Evolutionary conservation across 1,140 invertebrate genomes (phyloP).

Genomic region (Conus betulinus): DNA sequence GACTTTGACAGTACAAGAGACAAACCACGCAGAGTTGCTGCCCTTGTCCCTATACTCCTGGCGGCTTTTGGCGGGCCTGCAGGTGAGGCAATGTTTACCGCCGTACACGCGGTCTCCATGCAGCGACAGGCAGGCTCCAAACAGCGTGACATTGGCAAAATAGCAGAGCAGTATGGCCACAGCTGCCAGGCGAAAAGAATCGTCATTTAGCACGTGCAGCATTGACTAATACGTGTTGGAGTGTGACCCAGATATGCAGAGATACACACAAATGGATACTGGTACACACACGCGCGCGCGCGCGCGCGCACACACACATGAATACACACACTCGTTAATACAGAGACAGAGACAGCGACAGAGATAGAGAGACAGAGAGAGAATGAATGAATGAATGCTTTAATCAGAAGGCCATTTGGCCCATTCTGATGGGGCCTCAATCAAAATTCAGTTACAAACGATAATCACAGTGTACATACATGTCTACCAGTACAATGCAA

Average conservation of each 20-base stretch:
- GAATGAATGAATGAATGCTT: too few relatives aligned
- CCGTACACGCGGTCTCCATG: conserved; percentile 87
- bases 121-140: conserved; percentile 92
- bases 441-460: too few relatives aligned
- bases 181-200: conserved; percentile 83
- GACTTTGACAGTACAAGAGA: neutral
- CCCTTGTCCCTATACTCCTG: conserved; percentile 28
- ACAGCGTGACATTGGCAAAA: conserved; percentile 95
- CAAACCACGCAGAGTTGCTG: neutral
- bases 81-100: conserved; percentile 81
- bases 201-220: too few relatives aligned
- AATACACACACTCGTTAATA: neutral
- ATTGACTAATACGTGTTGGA: too few relatives aligned
- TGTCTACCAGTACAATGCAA: too few relatives aligned
- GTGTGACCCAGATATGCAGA: too few relatives aligned
- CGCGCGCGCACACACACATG: neutral
- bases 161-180: conserved; percentile 94
- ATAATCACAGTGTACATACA: too few relatives aligned
- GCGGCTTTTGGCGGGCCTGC: conserved; percentile 85
- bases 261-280: too few relatives aligned
- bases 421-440: too few relatives aligned
- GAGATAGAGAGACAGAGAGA: too few relatives aligned
- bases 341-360: neutral
- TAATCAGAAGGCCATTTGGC: too few relatives aligned
- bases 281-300: too few relatives aligned